A percentile compares a stretch with the other conserved stretches of the same genome.
These are phyloP conservation scores for Trichonephila clavata DNA, from an alignment of 1,140 invertebrate genomes.

Conservation along the genomic window DNA sequence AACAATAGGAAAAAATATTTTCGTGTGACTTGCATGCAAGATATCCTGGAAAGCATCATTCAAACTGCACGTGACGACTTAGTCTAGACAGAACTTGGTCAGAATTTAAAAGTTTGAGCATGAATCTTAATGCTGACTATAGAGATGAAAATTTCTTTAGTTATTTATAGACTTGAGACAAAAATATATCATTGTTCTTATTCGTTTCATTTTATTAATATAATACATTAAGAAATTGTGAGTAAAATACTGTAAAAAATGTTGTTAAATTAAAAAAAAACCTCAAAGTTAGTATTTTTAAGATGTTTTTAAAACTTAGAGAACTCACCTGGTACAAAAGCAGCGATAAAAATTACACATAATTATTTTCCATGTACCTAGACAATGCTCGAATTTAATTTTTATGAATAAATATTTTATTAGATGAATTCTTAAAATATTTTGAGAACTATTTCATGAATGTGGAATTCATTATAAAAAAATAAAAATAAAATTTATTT, in stretches of 20 bases:
- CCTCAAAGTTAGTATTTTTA: not conserved
- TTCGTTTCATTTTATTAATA: not conserved
- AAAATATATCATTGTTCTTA: not conserved
- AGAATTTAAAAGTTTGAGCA: not conserved
- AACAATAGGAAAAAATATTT: too few species aligned
- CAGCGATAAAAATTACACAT: too few species aligned
- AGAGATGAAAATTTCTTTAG: not conserved
- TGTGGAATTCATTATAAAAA: too few species aligned
- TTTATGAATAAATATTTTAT: too few species aligned
- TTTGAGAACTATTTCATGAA: too few species aligned
- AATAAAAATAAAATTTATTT: too few species aligned
- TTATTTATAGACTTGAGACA: not conserved
- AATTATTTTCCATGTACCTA: too few species aligned
- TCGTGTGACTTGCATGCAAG: too few species aligned
- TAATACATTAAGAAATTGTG: not conserved
- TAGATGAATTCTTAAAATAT: too few species aligned
- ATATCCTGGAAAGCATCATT: not conserved
- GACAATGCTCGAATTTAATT: too few species aligned
- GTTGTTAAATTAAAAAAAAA: not conserved
- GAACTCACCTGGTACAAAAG: not conserved
- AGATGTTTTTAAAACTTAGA: not conserved
- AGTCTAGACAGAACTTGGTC: not conserved
- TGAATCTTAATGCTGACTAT: not conserved
- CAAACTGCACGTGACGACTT: not conserved
- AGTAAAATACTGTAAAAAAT: not conserved